Evolutionary conservation across 2,113 vertebrate species (phyloP), one percentile per base, ranked within the genome.

Genomic region (Pachypanchax playfairii): DNA sequence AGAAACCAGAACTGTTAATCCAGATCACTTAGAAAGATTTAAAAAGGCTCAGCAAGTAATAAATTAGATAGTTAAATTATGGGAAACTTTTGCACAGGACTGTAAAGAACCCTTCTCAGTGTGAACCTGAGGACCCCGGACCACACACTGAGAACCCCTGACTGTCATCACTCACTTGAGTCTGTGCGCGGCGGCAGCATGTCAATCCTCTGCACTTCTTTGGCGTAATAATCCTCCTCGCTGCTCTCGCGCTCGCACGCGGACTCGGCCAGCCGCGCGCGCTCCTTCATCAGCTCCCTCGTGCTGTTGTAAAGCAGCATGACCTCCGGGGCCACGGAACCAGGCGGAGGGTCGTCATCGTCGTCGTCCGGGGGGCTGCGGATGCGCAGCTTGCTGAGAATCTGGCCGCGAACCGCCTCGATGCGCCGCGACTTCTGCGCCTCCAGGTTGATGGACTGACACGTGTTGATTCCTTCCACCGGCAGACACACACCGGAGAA

Each of bases 251-350:
- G 94, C 55, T 98, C 97, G 77, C 96, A 99, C 82, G 95, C 90
- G 54, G 84, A 84, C 69, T 89, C 93, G 4, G 83, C 85, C 21
- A 75, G 70, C 4, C 87, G 89, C 54, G 79, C 90, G 59, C 95
- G 96, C 89, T 99, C 96, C 85, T 96, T 95, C 66, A 96, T 91
- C 92, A 98, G 91, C 92, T 98, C 97, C 77, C 96, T 89, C 46
- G 97, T 99, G 88, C 97, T 98, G 93, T 99, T 99, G 90, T 98
- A 99, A 70, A 98, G 96, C 71, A 98, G 90, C 69, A 98, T 93
- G 85, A 99, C 94, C 92, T 98, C 96, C 69, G 92, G 88, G 29
- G 97, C 92, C 12, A 98, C 96, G 17, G 93, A 85, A 69, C 92
- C 91, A 4, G 91, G 81, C 39, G 54, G 87, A 83, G 85, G 91